Conservation (phyloP, 2,888 invertebrate genomes). For the Macrosiphum euphorbiae region DNA sequence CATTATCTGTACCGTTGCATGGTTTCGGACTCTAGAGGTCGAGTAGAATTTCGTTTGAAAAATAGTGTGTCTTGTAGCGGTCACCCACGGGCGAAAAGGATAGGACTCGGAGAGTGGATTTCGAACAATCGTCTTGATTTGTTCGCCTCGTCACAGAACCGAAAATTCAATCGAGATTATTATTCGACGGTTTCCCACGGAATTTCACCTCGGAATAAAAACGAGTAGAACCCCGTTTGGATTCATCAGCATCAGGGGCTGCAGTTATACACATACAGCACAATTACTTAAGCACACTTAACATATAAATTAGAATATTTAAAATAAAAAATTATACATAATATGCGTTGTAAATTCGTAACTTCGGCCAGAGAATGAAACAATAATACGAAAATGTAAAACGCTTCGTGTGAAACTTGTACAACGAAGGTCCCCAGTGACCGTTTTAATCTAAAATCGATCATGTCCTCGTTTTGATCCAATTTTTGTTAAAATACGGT, state of each 20-base stretch:
- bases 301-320: neutral
- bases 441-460: neutral
- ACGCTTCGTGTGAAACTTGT: neutral
- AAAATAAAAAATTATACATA: neutral
- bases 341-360: neutral
- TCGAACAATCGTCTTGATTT: neutral
- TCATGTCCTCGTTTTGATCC: neutral
- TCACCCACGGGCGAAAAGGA: no score
- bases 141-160: neutral
- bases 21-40: neutral
- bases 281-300: neutral
- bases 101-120: neutral
- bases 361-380: neutral
- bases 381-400: neutral
- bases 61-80: neutral
- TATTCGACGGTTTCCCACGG: neutral
- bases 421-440: neutral
- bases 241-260: neutral
- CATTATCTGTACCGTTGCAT: neutral
- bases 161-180: neutral
- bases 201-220: neutral
- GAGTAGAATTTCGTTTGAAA: neutral
- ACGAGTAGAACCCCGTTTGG: neutral
- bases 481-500: neutral
- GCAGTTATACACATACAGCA: neutral